phyloP scores from a whole-genome alignment of 2,888 invertebrate species.

The Morpho helenor region DNA sequence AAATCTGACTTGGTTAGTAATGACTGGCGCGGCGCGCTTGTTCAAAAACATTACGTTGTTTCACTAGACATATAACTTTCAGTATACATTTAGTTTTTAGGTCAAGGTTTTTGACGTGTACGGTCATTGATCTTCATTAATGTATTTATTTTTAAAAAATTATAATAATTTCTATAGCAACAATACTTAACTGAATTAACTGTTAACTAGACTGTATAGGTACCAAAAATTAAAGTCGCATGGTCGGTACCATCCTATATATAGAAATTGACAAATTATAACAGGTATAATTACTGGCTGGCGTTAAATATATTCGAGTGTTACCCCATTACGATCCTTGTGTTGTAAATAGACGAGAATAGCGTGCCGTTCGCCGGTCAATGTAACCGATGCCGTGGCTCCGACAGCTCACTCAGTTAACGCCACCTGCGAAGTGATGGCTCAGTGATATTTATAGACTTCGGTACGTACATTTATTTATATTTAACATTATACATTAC shows the following conservation, averaged over 20 bases:
- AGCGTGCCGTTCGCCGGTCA: constrained; percentile 17
- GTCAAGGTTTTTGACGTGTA: no score
- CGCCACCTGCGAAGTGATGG: constrained; percentile 21
- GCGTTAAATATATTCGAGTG: neutral
- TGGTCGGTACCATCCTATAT: neutral
- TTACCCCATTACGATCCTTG: constrained; percentile 1
- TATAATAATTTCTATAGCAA: no score
- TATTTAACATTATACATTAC: no score
- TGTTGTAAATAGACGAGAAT: constrained; percentile 11
- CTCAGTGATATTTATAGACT: no score
- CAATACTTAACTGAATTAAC: neutral
- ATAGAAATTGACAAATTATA: neutral
- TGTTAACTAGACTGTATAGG: neutral
- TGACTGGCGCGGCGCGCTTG: no score
- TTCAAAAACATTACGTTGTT: no score
- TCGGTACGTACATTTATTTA: no score
- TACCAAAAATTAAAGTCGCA: neutral
- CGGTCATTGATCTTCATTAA: no score
- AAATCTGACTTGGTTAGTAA: no score
- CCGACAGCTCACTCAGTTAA: constrained; percentile 15
- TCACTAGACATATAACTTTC: no score
- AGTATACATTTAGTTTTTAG: no score
- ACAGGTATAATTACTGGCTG: neutral
- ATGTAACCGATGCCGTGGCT: constrained; percentile 10
- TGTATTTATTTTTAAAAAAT: no score